Evolutionary conservation across 1,140 invertebrate genomes (phyloP), one percentile per base, ranked within the genome.

Genomic region (Drosophila orosa): DNA sequence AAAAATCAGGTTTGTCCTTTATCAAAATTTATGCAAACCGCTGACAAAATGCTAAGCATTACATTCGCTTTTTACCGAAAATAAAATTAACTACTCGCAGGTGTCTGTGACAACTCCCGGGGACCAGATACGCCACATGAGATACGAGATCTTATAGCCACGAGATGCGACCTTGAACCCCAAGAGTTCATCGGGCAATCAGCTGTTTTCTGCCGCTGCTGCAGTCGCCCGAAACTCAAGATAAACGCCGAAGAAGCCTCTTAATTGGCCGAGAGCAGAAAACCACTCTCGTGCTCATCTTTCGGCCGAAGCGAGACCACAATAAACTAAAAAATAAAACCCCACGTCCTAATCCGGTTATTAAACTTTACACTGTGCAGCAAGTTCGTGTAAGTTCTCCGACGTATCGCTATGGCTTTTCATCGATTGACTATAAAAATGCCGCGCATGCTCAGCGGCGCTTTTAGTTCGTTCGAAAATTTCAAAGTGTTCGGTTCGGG

Each of bases 311-410:
- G 39, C 61, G n/a, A 48, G 42, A 52, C 35, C 31, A 54, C 69
- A 72, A 71, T 54, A 60, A 60, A 68, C 19, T 35, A 42, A 48
- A 47, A 48, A 48, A 60, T 17, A 33, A 61, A 75, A 54, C 68
- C 78, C 63, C 58, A 35, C 68, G 57, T 60, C 76, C 57, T 89
- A 89, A 89, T 89, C 84, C 84, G 84, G 84, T 89, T 89, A 80
- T 89, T 84, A 89, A 89, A 89, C 84, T 72, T 80, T 89, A 87
- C 84, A 89, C 77, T 74, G 35, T 22, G 39, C 67, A 25, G 45
- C 57, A 68, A 17, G 74, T 47, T 63, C 65, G 67, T 74, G 80
- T 74, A 84, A 84, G 44, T 66, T 80, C 27, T 63, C 47, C 47
- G 33, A 60, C 48, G 69, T 42, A 31, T 55, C 68, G 54, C 52